Percentiles rank a stretch among this genome's conserved stretches.
These are phyloP conservation scores for Heliconius hewitsoni DNA, from an alignment of 1,140 invertebrate genomes.

Conservation along the genomic window DNA sequence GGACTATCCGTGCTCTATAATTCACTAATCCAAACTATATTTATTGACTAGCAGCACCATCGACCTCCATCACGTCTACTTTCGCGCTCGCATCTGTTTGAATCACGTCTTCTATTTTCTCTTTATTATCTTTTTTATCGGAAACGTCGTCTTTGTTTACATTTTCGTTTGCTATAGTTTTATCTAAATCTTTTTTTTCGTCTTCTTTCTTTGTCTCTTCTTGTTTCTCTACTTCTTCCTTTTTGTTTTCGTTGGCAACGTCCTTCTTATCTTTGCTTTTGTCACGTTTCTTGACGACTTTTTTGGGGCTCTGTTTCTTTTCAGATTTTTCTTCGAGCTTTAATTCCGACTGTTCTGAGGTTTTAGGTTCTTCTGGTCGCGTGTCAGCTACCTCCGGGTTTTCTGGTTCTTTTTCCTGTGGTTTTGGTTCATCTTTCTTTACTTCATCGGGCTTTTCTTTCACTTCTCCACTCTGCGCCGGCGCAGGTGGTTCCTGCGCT, in stretches of 20 bases:
- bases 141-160: slow-evolving; percentile 41
- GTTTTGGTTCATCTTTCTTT: slow-evolving; percentile 30
- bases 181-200: slow-evolving; percentile 55
- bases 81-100: slow-evolving; percentile 71
- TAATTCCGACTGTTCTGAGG: slow-evolving; percentile 17
- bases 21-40: slow-evolving; percentile 74
- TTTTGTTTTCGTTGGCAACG: slow-evolving; percentile 53
- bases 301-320: slow-evolving; percentile 59
- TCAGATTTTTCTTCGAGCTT: slow-evolving; percentile 45
- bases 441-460: slow-evolving; percentile 40
- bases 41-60: slow-evolving; percentile 79
- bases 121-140: slow-evolving; percentile 53
- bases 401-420: slow-evolving; percentile 31
- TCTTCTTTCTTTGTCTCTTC: slow-evolving; percentile 49
- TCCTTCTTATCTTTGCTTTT: slow-evolving; percentile 77
- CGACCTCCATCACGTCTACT: slow-evolving; percentile 69
- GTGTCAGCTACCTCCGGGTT: slow-evolving; percentile 36
- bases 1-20: slow-evolving; percentile 60
- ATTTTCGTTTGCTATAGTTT: slow-evolving; percentile 47
- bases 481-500: slow-evolving; percentile 28
- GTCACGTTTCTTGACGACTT: slow-evolving; percentile 70
- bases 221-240: slow-evolving; percentile 49
- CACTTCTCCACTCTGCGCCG: slow-evolving; percentile 28
- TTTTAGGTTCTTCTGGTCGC: slow-evolving; percentile 34
- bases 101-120: slow-evolving; percentile 61